These are phyloP conservation scores for Taxidea taxus DNA, from an alignment of 2,113 vertebrate genomes.

Conservation along the genomic window DNA sequence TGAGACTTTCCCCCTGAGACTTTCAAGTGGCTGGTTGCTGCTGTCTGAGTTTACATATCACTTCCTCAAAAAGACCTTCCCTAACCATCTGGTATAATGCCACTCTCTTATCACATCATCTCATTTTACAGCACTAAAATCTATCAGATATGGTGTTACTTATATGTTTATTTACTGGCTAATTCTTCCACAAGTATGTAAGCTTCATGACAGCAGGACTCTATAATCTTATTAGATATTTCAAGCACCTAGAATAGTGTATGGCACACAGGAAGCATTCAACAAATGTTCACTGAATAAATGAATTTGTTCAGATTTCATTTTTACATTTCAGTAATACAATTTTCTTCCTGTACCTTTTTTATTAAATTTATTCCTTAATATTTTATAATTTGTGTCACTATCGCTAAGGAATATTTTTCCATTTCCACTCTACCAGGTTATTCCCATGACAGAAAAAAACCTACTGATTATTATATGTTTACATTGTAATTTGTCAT, in stretches of 20 bases:
- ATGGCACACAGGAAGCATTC: neutral
- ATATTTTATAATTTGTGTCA: neutral
- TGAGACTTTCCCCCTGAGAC: neutral
- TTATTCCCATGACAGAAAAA: slow-evolving; percentile 7
- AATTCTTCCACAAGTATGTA: neutral
- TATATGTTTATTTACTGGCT: neutral
- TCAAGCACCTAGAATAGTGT: neutral
- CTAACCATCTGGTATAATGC: neutral
- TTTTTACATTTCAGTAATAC: neutral
- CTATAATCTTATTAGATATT: neutral
- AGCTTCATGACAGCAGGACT: neutral
- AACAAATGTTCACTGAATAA: neutral
- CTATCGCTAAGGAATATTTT: neutral
- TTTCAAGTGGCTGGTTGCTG: neutral
- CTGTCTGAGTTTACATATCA: neutral
- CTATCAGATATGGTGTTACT: neutral
- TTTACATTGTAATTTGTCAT: neutral
- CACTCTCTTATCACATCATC: neutral
- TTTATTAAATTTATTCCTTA: slow-evolving; percentile 4
- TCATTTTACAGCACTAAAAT: neutral
- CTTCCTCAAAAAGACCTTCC: neutral
- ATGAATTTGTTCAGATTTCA: neutral
- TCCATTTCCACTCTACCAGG: neutral
- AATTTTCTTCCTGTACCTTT: neutral
- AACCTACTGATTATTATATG: neutral